Conservation (phyloP, 2,797 vertebrate species). For the Artibeus jamaicensis region DNA sequence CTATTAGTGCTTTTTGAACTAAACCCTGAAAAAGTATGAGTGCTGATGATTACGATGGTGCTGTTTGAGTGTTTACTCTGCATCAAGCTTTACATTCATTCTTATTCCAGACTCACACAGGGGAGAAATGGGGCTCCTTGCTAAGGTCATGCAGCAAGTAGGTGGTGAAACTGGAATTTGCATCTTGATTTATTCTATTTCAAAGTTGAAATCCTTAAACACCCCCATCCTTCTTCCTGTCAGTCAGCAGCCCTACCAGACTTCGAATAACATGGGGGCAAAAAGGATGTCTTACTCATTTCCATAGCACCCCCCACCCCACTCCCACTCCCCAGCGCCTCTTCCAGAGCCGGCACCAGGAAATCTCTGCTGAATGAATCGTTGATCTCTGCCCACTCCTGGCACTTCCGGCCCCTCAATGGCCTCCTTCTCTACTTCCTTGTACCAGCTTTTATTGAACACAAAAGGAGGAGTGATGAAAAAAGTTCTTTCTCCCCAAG, state of each 20-base stretch:
- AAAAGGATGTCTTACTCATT: not conserved
- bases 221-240: constrained; percentile 20
- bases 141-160: constrained; percentile 18
- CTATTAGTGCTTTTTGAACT: not conserved
- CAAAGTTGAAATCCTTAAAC: constrained; percentile 8
- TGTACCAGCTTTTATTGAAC: constrained; percentile 41
- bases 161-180: not conserved
- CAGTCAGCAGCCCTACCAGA: constrained; percentile 4
- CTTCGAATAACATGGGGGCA: not conserved
- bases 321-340: not conserved
- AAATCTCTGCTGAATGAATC: constrained; percentile 42
- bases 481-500: constrained; percentile 34
- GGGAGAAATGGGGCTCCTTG: not conserved
- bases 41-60: not conserved
- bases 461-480: constrained; percentile 12
- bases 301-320: not conserved
- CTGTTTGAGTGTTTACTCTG: not conserved
- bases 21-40: not conserved
- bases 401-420: not conserved
- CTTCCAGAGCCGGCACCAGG: not conserved
- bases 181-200: constrained; percentile 42
- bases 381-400: not conserved
- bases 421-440: not conserved
- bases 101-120: not conserved
- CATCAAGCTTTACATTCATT: not conserved